Percentiles rank a stretch among this genome's conserved stretches.
Conservation (phyloP, 2,797 vertebrate species). For the Enteromius treurensis region DNA sequence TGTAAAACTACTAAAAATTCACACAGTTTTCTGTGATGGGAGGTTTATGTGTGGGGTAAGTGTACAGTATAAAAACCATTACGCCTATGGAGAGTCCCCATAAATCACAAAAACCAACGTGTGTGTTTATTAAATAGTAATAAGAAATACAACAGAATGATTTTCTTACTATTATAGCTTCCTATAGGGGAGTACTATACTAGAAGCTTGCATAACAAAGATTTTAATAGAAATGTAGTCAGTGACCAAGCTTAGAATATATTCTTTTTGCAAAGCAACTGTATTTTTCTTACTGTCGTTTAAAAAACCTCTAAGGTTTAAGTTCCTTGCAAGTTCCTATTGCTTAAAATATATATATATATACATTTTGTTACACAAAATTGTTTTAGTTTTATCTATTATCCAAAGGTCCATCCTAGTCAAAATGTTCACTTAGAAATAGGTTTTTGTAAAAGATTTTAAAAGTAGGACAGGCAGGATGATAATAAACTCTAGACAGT, state of each 20-base stretch:
- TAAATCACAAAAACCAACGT: too few relatives aligned
- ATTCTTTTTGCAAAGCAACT: neutral
- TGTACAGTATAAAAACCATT: too few relatives aligned
- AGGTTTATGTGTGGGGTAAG: too few relatives aligned
- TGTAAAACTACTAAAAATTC: too few relatives aligned
- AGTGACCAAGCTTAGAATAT: neutral
- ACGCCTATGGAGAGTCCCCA: too few relatives aligned
- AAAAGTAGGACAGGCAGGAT: neutral
- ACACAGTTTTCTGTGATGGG: too few relatives aligned
- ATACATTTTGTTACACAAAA: neutral
- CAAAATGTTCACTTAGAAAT: neutral
- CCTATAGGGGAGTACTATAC: neutral
- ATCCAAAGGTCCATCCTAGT: neutral
- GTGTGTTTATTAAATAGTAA: neutral
- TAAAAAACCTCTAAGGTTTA: neutral
- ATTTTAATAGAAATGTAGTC: neutral
- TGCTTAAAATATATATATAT: too few relatives aligned
- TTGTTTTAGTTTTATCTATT: neutral
- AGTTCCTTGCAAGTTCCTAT: too few relatives aligned
- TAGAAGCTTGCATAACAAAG: neutral
- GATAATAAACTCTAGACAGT: neutral
- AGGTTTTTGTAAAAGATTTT: neutral
- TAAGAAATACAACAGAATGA: neutral
- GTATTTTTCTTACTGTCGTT: too few relatives aligned
- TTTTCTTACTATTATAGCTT: neutral